Conservation (phyloP, 2,888 invertebrate species). For the Tetrapedia diversipes region DNA sequence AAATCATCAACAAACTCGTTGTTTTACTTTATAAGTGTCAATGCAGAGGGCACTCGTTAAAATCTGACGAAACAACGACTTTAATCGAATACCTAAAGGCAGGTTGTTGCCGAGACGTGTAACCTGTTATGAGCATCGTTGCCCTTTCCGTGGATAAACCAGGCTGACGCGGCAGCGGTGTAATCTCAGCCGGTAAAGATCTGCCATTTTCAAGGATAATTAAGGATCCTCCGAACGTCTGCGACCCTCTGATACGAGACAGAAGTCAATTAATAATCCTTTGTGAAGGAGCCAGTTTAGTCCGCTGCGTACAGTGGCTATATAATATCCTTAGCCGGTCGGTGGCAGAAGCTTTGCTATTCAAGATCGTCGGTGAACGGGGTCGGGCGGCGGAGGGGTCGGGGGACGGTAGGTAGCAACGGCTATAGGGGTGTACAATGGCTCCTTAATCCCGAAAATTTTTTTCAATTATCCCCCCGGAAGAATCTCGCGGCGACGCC, state of each 20-base stretch:
- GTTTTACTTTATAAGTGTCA: too few species aligned
- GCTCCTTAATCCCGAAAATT: conserved; percentile 69
- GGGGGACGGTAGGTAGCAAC: too few species aligned
- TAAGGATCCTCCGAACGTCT: conserved; percentile 69
- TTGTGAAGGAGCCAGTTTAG: conserved; percentile 71
- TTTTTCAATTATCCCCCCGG: conserved; percentile 67
- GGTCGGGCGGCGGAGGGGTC: neutral
- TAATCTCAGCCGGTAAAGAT: conserved; percentile 65
- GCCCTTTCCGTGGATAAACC: conserved; percentile 36
- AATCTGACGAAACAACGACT: neutral
- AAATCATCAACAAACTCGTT: too few species aligned
- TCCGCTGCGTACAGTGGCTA: conserved; percentile 64
- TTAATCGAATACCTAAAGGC: neutral
- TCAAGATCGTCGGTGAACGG: conserved; percentile 62
- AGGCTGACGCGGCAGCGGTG: conserved; percentile 26
- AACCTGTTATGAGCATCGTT: conserved; percentile 40
- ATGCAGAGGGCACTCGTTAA: too few species aligned
- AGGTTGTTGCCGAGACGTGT: conserved; percentile 9
- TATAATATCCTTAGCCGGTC: conserved; percentile 64
- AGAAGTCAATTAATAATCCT: conserved; percentile 74
- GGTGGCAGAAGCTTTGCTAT: conserved; percentile 60
- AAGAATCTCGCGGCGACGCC: conserved; percentile 50
- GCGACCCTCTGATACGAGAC: conserved; percentile 70
- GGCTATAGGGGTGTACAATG: conserved; percentile 53
- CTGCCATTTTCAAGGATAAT: conserved; percentile 71